Base-by-base conservation (phyloP, 2,888 invertebrate genomes). In the Eumerus sabulonum region DNA sequence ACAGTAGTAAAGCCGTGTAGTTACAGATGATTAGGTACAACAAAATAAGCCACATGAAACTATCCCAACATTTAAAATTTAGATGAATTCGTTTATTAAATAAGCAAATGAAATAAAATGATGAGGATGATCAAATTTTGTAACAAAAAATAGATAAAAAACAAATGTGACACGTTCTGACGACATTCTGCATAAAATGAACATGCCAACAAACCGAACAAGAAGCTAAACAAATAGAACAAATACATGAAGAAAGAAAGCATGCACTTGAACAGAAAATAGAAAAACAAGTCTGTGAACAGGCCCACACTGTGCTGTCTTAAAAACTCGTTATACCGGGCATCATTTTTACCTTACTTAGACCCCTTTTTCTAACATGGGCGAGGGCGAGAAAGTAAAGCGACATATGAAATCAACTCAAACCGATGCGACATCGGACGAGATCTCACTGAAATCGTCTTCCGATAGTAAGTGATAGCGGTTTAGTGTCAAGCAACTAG, bases 401-500 rank as follows among this genome's bases (percentile, higher is more conserved):
- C 27, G 27, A 27, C 3, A 7, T 7, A 27, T 27, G 27, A 7
- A 27, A 27, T 27, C 27, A 27, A 27, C 27, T 27, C 27, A 27
- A 27, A 27, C 27, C n/a, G 73, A 63, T 42, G 67, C 35, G 5
- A 60, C 27, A 56, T 79, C 79, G 7, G 79, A 27, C 7, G 27
- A 74, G 1, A 60, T 60, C 54, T 74, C 79, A 56, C 74, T 79
- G 40, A 74, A 64, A 70, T 79, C 79, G 45, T 79, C 74, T 45
- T 79, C 79, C 35, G 79, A 79, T 35, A 79, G 13, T 36, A 79
- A 68, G 50, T 64, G 68, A 60, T 79, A 79, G n/a, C 70, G 79
- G 64, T 79, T 79, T 17, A 79, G 54, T n/a, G 74, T 70, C 45
- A 79, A 60, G 47, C 79, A 79, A 70, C 79, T 79, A 64, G 45